Conservation (phyloP, 2,888 invertebrate species). For the Synanthedon myopaeformis region DNA sequence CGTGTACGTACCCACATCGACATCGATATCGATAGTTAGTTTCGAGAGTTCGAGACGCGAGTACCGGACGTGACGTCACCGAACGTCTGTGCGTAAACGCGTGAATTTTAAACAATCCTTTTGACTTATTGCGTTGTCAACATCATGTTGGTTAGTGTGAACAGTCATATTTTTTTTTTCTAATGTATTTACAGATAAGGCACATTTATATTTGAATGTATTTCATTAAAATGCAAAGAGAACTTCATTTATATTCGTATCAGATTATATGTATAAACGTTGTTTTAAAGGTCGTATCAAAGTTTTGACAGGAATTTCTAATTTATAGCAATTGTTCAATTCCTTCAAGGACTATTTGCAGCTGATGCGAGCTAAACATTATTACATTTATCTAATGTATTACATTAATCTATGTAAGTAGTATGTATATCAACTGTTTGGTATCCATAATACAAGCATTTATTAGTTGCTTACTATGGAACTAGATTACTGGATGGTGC, state of each 20-base stretch:
- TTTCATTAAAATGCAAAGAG: constrained; percentile 13
- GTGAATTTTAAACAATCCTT: constrained; percentile 66
- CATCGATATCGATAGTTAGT: constrained; percentile 22
- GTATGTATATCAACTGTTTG: no score
- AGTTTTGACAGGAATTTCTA: constrained; percentile 44
- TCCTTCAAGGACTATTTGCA: not conserved
- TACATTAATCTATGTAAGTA: no score
- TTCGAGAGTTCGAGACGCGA: constrained; percentile 22
- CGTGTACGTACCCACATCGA: constrained; percentile 19
- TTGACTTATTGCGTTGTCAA: constrained; percentile 50
- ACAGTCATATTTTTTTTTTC: not conserved
- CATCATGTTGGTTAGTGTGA: constrained; percentile 43
- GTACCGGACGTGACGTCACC: constrained; percentile 61
- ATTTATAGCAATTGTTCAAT: constrained; percentile 9
- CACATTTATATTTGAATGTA: not conserved
- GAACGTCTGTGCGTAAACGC: constrained; percentile 48
- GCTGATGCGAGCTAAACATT: no score
- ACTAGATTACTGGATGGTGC: no score
- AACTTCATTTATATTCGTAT: constrained; percentile 48
- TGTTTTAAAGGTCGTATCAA: constrained; percentile 46
- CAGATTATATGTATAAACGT: constrained; percentile 44
- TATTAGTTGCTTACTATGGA: no score
- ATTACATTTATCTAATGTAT: no score
- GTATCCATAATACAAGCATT: no score
- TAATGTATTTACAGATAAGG: not conserved